Base-by-base conservation (phyloP, 2,797 vertebrate genomes). In the Astyanax mexicanus region DNA sequence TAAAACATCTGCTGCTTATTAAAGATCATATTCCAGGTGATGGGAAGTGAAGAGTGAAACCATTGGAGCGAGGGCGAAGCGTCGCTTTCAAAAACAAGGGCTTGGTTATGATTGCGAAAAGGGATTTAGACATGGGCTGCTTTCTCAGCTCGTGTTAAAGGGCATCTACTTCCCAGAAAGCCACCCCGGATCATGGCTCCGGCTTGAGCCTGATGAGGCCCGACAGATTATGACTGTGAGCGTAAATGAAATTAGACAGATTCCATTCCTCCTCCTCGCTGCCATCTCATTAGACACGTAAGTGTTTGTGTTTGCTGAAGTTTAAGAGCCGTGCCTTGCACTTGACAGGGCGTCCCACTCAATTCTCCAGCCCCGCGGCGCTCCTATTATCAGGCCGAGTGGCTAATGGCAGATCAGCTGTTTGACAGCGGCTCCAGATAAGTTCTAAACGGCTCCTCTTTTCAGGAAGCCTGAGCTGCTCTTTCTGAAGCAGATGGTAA, bases 181-280 rank as follows among this genome's bases (percentile, higher is more conserved):
- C 51, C 21, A 40, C 38, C 65, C 42, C 35, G 6, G 21, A 77
- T 77, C 61, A 54, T 29, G 52, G 55, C 52, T 62, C 1, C 6
- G n/a, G 32, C n/a, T 66, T 72, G 67, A 77, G 42, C 60, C 45
- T 75, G 66, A 78, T 80, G 15, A 42, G 61, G 60, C 13, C 25
- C 35, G 74, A 75, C 78, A 75, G 55, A 67, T 69, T 38, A 61
- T 80, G 61, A 70, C 71, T 80, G 49, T 52, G 27, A 77, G 81
- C 66, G 64, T 49, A 80, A 75, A 83, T 75, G 55, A 78, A 62
- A 80, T 72, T 58, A 45, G 71, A 70, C 81, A 62, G 70, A 65
- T 52, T 35, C 45, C 51, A 13, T 78, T 61, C 62, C 55, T 78
- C 19, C 15, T 42, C 15, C 55, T 74, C 27, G 6, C 42, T 2